Evolutionary conservation across 1,140 invertebrate species (phyloP).

Genomic region (Brachionus rotundiformis): DNA sequence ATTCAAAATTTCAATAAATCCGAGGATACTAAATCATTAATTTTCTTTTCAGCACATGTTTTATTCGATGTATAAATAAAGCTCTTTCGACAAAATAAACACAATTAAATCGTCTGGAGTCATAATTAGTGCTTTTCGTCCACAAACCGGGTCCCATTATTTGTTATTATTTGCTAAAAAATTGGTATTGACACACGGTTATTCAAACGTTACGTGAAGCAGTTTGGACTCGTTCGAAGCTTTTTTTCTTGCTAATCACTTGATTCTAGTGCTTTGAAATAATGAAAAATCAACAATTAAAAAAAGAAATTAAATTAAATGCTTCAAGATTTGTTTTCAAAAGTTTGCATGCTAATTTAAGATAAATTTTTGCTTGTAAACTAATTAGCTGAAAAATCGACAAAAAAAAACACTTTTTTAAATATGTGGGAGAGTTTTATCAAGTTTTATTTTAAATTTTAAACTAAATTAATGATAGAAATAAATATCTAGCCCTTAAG

Average conservation of each 20-base stretch:
- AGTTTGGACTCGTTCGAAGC: not conserved
- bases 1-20: conserved; percentile 17
- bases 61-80: not conserved
- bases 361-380: conserved; percentile 11
- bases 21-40: conserved; percentile 8
- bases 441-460: conserved; percentile 6
- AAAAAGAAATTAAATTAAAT: conserved; percentile 17
- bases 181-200: conserved; percentile 5
- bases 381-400: not conserved
- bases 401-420: not conserved
- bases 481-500: not conserved
- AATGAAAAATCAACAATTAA: conserved; percentile 35
- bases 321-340: not conserved
- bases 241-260: not conserved
- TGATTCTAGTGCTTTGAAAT: conserved; percentile 39
- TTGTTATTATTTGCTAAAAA: not conserved
- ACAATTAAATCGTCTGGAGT: not conserved
- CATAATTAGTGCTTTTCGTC: not conserved
- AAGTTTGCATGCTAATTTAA: not conserved
- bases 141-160: not conserved
- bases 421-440: not conserved
- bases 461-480: conserved; percentile 22
- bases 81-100: conserved; percentile 6
- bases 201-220: conserved; percentile 27
- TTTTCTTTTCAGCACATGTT: not conserved